Conservation (phyloP, 2,888 invertebrate species). For the Slavum lentiscoides region DNA sequence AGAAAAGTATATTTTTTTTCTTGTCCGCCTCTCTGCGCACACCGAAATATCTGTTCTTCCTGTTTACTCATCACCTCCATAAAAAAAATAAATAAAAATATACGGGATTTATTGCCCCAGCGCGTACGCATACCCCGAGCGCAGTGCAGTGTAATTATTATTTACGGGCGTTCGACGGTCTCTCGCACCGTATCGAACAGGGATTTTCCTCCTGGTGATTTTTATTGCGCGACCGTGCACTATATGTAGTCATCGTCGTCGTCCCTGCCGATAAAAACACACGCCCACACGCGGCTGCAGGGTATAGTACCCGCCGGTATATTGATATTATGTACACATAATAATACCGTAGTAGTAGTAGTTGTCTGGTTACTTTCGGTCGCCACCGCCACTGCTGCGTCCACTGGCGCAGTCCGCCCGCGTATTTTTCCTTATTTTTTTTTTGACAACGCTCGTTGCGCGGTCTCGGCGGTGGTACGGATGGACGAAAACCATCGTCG, state of each 20-base stretch:
- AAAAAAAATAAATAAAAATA: neutral
- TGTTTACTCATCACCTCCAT: slow-evolving; percentile 50
- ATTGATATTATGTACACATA: too few relatives aligned
- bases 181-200: slow-evolving; percentile 23
- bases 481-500: too few relatives aligned
- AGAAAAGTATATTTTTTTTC: neutral
- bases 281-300: neutral
- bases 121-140: neutral
- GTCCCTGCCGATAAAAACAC: slow-evolving; percentile 32
- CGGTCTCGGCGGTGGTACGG: too few relatives aligned
- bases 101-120: slow-evolving; percentile 38
- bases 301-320: neutral
- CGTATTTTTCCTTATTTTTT: too few relatives aligned
- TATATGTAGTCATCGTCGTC: neutral
- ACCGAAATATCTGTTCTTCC: slow-evolving; percentile 51
- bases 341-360: too few relatives aligned
- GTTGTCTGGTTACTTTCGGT: slow-evolving; percentile 48
- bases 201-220: slow-evolving; percentile 3
- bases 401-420: too few relatives aligned
- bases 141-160: neutral
- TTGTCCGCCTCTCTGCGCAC: neutral
- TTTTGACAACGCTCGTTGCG: too few relatives aligned
- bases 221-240: slow-evolving; percentile 37
- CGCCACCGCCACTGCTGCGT: too few relatives aligned
- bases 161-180: slow-evolving; percentile 43